Conservation (phyloP, 2,888 invertebrate species). For the Trissoscelio sp. region DNA sequence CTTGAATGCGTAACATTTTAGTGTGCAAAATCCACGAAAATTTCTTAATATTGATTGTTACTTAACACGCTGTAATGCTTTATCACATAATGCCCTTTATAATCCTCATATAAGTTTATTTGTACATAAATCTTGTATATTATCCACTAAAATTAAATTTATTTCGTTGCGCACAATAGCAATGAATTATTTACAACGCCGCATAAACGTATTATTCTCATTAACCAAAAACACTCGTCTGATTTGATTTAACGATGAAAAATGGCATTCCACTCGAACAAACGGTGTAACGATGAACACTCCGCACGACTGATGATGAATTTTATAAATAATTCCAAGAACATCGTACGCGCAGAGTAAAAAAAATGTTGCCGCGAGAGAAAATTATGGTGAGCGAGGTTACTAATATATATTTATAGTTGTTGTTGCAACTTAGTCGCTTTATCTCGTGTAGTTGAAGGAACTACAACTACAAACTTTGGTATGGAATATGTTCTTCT, state of each 20-base stretch:
- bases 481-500: not conserved
- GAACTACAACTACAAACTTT: not conserved
- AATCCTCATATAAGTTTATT: slow-evolving; percentile 32
- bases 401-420: slow-evolving; percentile 42
- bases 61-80: slow-evolving; percentile 35
- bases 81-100: slow-evolving; percentile 27
- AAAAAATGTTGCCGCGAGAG: not conserved
- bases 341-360: slow-evolving; percentile 14
- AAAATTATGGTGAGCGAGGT: slow-evolving; percentile 14
- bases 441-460: slow-evolving; percentile 15
- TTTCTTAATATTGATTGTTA: slow-evolving; percentile 4
- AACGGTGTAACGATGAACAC: slow-evolving; percentile 11
- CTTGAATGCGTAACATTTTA: too few relatives aligned
- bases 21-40: not conserved
- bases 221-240: slow-evolving; percentile 22
- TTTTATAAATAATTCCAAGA: slow-evolving; percentile 31
- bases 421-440: slow-evolving; percentile 26
- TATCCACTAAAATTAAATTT: slow-evolving; percentile 28
- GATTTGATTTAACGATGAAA: slow-evolving; percentile 12
- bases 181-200: slow-evolving; percentile 7
- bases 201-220: slow-evolving; percentile 13
- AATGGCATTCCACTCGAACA: not conserved
- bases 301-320: not conserved
- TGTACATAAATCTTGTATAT: slow-evolving; percentile 35
- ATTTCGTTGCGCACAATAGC: slow-evolving; percentile 6